Evolutionary conservation across 2,797 vertebrate species (phyloP), one percentile per base, ranked within the genome.

Genomic region (Macrochelys suwanniensis): DNA sequence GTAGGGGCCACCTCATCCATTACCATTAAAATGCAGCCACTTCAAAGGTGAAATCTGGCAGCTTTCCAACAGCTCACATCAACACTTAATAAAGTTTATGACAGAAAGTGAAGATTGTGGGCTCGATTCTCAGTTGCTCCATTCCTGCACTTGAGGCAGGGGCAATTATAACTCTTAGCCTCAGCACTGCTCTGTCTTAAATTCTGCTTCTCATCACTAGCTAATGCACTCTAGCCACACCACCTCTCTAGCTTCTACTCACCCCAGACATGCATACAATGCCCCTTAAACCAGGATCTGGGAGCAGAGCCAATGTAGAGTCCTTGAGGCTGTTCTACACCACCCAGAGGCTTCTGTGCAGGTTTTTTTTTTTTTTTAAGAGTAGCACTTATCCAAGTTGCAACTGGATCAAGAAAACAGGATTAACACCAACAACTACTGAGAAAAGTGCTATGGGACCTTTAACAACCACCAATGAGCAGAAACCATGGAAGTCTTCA

Each of bases 381-480:
- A 28, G 42, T 26, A 83, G 49, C 42, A 92, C 87, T 68, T 82
- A 80, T 84, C 17, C 56, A 87, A 93, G 84, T 82, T 86, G 57
- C 94, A 97, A 85, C 16, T 50, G 37, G 11, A 23, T 90, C 80
- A 92, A 33, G 33, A 89, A 89, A 81, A 94, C 77, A 71, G 45
- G 54, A 76, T 92, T 89, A 81, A 47, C 4, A 89, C 13, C 49
- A 45, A 65, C 74, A 57, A 80, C 65, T 82, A 59, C 45, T 23
- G 23, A 79, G 80, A 87, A 94, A 85, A 88, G 65, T 76, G 25
- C 4, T 61, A 31, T 23, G 78, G 5, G 25, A 59, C 65, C 37
- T 83, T 68, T 80, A 77, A 42, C 11, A 82, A 57, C 33, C 6
- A 31, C 25, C 47, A 33, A 5, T n/a, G 4, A 68, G 57, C n/a